A percentile compares a stretch with the other conserved stretches of the same genome.
Conservation (phyloP, 2,797 vertebrate species). For the Streptopelia turtur region DNA sequence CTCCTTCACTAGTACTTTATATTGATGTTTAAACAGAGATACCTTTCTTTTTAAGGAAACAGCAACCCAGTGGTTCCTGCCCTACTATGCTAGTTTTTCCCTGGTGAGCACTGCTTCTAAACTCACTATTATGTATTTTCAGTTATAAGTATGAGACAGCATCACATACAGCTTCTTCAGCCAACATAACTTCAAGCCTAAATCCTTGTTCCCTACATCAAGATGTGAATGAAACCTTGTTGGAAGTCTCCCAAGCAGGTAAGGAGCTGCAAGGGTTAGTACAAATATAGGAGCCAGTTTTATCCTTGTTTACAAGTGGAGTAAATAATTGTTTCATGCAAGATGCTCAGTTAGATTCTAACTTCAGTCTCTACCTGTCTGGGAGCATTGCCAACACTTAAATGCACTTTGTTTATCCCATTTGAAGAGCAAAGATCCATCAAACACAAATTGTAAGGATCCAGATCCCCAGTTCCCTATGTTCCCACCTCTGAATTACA, state of each 20-base stretch:
- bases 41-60: background rate
- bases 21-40: background rate
- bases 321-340: background rate
- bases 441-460: background rate
- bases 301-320: background rate
- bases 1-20: background rate
- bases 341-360: background rate
- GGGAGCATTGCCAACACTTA: background rate
- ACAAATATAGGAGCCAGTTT: background rate
- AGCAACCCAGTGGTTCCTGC: background rate
- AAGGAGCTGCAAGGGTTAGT: background rate
- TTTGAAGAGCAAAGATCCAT: background rate
- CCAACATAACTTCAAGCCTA: conserved; percentile 13
- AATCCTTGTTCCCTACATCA: conserved; percentile 44
- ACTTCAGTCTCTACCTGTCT: background rate
- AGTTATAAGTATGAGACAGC: conserved; percentile 72
- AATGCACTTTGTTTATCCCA: background rate
- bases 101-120: background rate
- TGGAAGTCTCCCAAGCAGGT: conserved; percentile 5
- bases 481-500: background rate
- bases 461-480: background rate
- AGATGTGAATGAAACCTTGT: background rate
- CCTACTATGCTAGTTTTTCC: background rate
- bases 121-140: background rate
- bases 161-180: background rate